Evolutionary conservation across 2,797 vertebrate species (phyloP).

Genomic region (Crax fasciolata): DNA sequence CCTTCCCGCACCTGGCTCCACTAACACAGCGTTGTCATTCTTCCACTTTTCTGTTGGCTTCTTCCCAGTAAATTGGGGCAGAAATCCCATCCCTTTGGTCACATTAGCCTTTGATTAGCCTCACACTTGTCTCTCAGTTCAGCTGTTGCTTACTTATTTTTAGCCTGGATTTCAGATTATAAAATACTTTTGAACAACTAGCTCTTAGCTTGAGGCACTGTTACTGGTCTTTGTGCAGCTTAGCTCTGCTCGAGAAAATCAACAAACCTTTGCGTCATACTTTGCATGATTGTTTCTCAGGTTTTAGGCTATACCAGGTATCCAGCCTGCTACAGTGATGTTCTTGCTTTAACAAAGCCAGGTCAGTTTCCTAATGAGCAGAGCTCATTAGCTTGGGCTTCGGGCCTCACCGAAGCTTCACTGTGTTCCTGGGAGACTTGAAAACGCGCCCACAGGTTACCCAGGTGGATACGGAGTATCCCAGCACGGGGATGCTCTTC

Average conservation of each 20-base stretch:
- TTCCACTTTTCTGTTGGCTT: background rate
- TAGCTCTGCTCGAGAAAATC: background rate
- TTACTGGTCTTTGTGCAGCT: background rate
- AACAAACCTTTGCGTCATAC: background rate
- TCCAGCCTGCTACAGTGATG: background rate
- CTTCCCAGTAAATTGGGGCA: background rate
- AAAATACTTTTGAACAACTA: background rate
- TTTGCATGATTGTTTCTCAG: background rate
- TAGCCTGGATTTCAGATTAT: background rate
- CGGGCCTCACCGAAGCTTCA: background rate
- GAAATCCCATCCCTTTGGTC: background rate
- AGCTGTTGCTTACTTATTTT: background rate
- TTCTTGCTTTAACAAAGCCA: background rate
- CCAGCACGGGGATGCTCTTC: background rate
- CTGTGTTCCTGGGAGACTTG: background rate
- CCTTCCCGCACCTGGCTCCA: fast-evolving
- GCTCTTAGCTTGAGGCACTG: background rate
- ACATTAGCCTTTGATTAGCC: background rate
- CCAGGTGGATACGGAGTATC: background rate
- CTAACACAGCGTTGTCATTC: background rate
- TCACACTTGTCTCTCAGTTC: background rate
- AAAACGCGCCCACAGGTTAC: background rate
- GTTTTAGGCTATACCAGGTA: background rate
- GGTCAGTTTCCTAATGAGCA: background rate
- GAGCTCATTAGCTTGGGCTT: background rate